A percentile compares a stretch with the other conserved stretches of the same genome.
Conservation (phyloP, 35 echinoderm and acorn worm genomes). For the Chiridota heheva region DNA sequence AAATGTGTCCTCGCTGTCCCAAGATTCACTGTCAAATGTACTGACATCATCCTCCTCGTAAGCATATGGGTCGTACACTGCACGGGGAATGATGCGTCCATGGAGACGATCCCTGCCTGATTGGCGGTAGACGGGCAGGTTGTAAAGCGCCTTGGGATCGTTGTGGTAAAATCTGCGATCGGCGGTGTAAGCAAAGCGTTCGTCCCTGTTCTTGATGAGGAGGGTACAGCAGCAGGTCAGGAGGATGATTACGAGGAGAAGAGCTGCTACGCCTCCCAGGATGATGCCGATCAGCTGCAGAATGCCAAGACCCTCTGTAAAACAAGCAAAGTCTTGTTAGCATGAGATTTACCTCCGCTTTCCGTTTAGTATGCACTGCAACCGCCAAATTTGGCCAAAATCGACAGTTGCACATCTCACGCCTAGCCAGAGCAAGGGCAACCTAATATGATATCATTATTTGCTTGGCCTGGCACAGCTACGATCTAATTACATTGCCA, state of each 20-base stretch:
- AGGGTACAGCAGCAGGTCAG: conserved; percentile 19
- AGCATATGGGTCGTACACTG: not conserved
- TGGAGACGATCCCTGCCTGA: not conserved
- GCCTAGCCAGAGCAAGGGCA: too few species aligned
- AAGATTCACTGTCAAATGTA: not conserved
- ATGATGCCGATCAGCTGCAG: conserved; percentile 16
- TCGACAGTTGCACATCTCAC: too few species aligned
- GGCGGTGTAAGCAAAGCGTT: not conserved
- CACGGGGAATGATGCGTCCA: not conserved
- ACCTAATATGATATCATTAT: too few species aligned
- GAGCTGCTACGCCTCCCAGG: not conserved
- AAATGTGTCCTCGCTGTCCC: not conserved
- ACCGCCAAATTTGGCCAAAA: too few species aligned
- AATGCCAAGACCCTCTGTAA: not conserved
- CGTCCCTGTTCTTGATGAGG: not conserved
- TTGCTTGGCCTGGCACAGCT: too few species aligned
- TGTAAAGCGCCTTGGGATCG: not conserved
- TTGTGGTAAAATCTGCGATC: conserved; percentile 5
- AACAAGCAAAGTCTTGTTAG: too few species aligned
- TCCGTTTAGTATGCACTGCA: too few species aligned
- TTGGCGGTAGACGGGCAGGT: not conserved
- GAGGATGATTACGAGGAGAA: not conserved
- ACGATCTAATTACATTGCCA: too few species aligned
- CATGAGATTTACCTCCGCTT: too few species aligned
- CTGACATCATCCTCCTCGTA: not conserved